These are phyloP conservation scores for Heliangelus exortis DNA, from an alignment of 2,797 vertebrate genomes.

Conservation along the genomic window DNA sequence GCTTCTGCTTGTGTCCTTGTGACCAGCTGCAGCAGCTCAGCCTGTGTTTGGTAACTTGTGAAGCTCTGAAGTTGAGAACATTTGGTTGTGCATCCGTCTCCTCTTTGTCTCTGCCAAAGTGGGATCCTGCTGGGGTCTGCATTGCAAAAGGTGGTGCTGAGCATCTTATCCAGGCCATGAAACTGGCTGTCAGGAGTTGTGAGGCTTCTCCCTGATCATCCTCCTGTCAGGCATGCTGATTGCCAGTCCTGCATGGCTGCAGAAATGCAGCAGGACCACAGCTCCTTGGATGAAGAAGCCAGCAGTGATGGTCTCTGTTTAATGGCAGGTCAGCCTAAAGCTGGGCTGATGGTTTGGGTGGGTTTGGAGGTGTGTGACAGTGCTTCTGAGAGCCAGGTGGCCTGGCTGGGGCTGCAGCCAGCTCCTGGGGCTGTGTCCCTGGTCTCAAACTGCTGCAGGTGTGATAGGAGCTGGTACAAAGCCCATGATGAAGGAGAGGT, in stretches of 20 bases:
- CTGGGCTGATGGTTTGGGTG: neutral
- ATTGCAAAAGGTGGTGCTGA: neutral
- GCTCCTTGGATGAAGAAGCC: neutral
- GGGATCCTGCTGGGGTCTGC: neutral
- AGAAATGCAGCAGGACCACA: neutral
- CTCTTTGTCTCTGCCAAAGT: neutral
- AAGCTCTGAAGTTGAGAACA: neutral
- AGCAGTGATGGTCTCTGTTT: neutral
- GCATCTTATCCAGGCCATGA: neutral
- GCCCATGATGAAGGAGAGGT: neutral
- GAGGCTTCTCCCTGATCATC: neutral
- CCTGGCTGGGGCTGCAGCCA: neutral
- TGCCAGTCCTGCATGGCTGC: neutral
- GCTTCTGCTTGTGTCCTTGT: neutral
- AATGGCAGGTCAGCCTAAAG: neutral
- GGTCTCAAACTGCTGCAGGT: accelerated
- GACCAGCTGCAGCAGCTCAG: neutral
- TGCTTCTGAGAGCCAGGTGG: accelerated
- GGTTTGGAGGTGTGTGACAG: neutral
- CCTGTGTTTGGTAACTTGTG: neutral
- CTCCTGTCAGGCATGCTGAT: accelerated
- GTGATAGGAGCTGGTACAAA: neutral
- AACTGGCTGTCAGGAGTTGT: neutral
- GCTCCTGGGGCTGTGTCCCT: neutral
- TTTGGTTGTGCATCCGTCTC: neutral